Base-by-base conservation (phyloP, 2,113 vertebrate genomes). In the Astur gentilis region DNA sequence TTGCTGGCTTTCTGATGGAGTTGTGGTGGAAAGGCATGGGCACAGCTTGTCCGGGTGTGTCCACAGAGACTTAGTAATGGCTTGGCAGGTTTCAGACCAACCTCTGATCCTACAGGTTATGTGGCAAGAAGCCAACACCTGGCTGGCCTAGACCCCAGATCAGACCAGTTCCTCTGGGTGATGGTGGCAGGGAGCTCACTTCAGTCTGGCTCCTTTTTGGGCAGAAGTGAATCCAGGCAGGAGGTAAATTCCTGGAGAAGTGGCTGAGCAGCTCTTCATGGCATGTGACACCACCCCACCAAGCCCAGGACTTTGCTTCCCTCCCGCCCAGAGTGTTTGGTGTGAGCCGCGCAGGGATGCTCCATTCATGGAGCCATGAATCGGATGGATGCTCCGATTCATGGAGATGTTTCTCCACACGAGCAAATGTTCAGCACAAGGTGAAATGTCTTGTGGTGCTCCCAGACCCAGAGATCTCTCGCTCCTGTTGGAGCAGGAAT, bases 321-420 rank as follows among this genome's bases (percentile, higher is more conserved):
- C 18, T 78, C n/a, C 36, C 34, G 22, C 73, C 31, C 0, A 0
- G 20, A 67, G 29, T 2, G 16, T 72, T 72, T 69, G 10, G 3
- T n/a, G 11, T 27, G 64, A 60, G 40, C 50, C 36, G 31, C 3
- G 4, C 44, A 55, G 47, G 57, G 52, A 20, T 64, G 45, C 42
- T 93, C 38, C 2, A 7, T 22, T 11, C 13, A 8, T 0, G 15
- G 44, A 89, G 44, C 38, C 5, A 2, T 13, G 29, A 31, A 64
- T 11, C 0, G 6, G 22, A 13, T 1, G 13, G 54, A 80, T 57
- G 49, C 58, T 52, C 17, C 6, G 1, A 16, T 45, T 60, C 47
- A 21, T 19, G 42, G 77, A 65, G 36, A 17, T 3, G 1, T 62
- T 57, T 87, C 20, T 6, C 6, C 0, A 0, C 0, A 2, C 2